Evolutionary conservation across 2,888 invertebrate species (phyloP).

Genomic region (Fabriciana adippe): DNA sequence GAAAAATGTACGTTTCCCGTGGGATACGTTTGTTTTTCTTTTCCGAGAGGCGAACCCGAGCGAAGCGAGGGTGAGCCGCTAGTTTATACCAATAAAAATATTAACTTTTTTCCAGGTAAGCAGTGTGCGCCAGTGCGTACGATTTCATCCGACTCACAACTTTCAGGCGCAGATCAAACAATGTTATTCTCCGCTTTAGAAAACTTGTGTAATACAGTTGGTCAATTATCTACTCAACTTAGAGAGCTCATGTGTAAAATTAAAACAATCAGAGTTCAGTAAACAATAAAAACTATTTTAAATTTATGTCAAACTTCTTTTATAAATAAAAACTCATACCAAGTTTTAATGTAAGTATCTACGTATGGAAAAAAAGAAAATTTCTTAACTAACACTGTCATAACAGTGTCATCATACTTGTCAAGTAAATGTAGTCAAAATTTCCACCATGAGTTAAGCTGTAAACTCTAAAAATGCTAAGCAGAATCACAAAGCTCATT

Average conservation of each 20-base stretch:
- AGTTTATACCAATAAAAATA: background rate
- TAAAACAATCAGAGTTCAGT: slow-evolving; percentile 28
- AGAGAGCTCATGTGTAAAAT: slow-evolving; percentile 48
- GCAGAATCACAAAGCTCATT: slow-evolving; percentile 5
- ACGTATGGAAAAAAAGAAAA: slow-evolving; percentile 1
- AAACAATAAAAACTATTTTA: background rate
- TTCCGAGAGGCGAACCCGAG: no score
- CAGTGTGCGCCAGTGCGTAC: slow-evolving; percentile 23
- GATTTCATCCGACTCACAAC: slow-evolving; percentile 21
- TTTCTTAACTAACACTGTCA: slow-evolving; percentile 2
- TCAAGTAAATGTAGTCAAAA: slow-evolving; percentile 2
- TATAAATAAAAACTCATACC: no score
- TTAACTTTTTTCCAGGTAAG: slow-evolving; percentile 8
- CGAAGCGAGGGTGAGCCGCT: background rate
- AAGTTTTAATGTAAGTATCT: background rate
- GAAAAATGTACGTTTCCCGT: no score
- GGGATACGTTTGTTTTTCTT: no score
- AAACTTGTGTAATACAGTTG: slow-evolving; percentile 52
- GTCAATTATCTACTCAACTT: slow-evolving; percentile 49
- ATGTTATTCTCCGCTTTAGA: slow-evolving; percentile 44
- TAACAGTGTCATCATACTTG: slow-evolving; percentile 7
- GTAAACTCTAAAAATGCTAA: slow-evolving; percentile 32
- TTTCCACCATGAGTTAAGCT: slow-evolving; percentile 26
- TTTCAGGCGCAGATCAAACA: slow-evolving; percentile 31
- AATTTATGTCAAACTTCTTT: no score